Percentiles rank a stretch among this genome's conserved stretches.
These are phyloP conservation scores for Xiphophorus birchmanni DNA, from an alignment of 2,797 vertebrate species.

Conservation along the genomic window DNA sequence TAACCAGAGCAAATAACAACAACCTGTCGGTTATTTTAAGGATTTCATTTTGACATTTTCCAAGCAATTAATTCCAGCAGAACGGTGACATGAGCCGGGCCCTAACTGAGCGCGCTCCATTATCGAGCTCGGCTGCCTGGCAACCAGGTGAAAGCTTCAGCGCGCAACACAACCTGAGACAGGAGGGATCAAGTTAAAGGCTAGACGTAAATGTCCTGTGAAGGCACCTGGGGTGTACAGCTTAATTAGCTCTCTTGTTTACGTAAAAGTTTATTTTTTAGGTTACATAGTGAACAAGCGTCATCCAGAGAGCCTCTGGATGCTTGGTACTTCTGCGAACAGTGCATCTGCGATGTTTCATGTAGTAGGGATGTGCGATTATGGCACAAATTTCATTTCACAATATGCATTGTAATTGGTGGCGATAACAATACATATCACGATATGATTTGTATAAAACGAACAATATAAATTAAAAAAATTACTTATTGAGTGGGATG, in stretches of 20 bases:
- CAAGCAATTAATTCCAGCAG: slow-evolving; percentile 35
- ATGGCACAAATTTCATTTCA: not conserved
- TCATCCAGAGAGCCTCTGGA: not conserved
- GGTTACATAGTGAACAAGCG: not conserved
- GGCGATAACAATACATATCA: too few relatives aligned
- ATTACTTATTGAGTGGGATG: too few relatives aligned
- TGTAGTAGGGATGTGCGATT: not conserved
- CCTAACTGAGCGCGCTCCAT: slow-evolving; percentile 37
- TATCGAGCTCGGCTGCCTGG: slow-evolving; percentile 64
- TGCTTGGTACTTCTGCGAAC: not conserved
- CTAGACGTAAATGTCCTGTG: slow-evolving; percentile 29
- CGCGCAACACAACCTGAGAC: slow-evolving; percentile 26
- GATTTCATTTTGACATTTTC: slow-evolving; percentile 53
- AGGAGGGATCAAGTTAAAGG: slow-evolving; percentile 17
- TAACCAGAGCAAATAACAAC: slow-evolving; percentile 10
- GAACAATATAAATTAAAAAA: too few relatives aligned
- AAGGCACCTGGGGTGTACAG: not conserved
- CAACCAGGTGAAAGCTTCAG: slow-evolving; percentile 66
- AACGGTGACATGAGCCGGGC: slow-evolving; percentile 40
- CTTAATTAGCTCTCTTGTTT: slow-evolving; percentile 7
- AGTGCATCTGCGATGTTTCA: not conserved
- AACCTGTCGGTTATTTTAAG: slow-evolving; percentile 24
- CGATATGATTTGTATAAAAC: too few relatives aligned
- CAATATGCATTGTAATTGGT: too few relatives aligned
- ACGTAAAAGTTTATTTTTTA: not conserved